phyloP scores from a whole-genome alignment of 1,140 invertebrate genomes.

The Uloborus diversus region DNA sequence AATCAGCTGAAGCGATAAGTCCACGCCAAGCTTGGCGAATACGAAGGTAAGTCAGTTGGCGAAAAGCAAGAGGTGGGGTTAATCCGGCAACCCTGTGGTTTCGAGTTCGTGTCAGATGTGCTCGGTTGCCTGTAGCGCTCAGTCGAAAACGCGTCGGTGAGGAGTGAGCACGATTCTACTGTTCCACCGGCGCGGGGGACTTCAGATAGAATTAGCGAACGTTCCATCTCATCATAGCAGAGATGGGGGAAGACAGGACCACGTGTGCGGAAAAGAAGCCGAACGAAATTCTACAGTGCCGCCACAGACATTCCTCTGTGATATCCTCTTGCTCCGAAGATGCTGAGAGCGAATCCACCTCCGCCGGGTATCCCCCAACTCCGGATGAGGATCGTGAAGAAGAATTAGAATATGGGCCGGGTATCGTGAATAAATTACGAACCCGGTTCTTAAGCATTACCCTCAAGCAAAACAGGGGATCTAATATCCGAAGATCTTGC shows the following conservation, averaged over 20 bases:
- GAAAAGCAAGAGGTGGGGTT: not conserved
- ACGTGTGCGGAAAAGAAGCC: conserved; percentile 31
- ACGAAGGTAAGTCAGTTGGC: too few species aligned
- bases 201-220: too few species aligned
- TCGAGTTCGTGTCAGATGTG: conserved; percentile 50
- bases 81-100: not conserved
- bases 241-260: conserved; percentile 40
- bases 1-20: too few species aligned
- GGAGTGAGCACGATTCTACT: not conserved
- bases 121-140: conserved; percentile 43
- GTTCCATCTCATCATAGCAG: not conserved
- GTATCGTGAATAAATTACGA: conserved; percentile 80
- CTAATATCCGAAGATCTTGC: conserved; percentile 77
- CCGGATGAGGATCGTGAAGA: conserved; percentile 62
- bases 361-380: conserved; percentile 23
- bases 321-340: conserved; percentile 47
- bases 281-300: not conserved
- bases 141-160: conserved; percentile 4
- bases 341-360: conserved; percentile 39
- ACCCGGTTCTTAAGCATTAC: conserved; percentile 84
- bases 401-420: conserved; percentile 88
- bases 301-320: conserved; percentile 40
- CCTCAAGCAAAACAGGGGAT: conserved; percentile 73
- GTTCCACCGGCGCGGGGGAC: not conserved
- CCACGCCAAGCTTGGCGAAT: too few species aligned